Base-by-base conservation (phyloP, 2,888 invertebrate species). In the Pinctada fucata region DNA sequence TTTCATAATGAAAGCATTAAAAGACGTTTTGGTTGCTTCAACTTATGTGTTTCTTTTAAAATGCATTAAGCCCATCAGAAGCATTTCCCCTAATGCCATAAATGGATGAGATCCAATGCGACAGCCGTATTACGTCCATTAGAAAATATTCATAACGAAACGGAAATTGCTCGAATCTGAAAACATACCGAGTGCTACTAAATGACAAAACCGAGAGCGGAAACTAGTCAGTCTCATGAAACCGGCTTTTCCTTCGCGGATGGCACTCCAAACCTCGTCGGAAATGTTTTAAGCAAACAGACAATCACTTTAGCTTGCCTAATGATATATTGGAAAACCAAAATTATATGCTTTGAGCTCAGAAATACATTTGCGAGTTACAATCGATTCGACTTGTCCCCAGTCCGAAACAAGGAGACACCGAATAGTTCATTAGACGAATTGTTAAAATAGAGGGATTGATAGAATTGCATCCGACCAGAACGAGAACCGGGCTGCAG, bases 11-110 rank as follows among this genome's bases (percentile, higher is more conserved):
- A 74, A 31, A 71, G 70, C 78, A 78, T 78, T 78, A 78, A 74
- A 78, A 78, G 65, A 70, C 64, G 70, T 78, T 74, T 74, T 70
- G 74, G 64, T 69, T 51, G 63, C 65, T 49, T 52, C 70, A 70
- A 74, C 74, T 74, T 78, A 63, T 78, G 71, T 78, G 51, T 78
- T 78, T 63, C 78, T 78, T 73, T 78, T 74, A 78, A 70, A 78
- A 72, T 31, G 70, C 78, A 78, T 78, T 78, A 78, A 70, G 16
- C 65, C 63, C 70, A 47, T 74, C 78, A 74, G 64, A 78, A 70
- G 58, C 64, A 31, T 65, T 50, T 66, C 63, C 50, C 16, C 49
- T 74, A 74, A 74, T 74, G 48, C 74, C 74, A 74, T 74, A 58
- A 74, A 63, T 66, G 64, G 13, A 49, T 5, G 16, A 48, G 16